Evolutionary conservation across 2,888 invertebrate species (phyloP), one percentile per base, ranked within the genome.

Genomic region (Agriotes lineatus): DNA sequence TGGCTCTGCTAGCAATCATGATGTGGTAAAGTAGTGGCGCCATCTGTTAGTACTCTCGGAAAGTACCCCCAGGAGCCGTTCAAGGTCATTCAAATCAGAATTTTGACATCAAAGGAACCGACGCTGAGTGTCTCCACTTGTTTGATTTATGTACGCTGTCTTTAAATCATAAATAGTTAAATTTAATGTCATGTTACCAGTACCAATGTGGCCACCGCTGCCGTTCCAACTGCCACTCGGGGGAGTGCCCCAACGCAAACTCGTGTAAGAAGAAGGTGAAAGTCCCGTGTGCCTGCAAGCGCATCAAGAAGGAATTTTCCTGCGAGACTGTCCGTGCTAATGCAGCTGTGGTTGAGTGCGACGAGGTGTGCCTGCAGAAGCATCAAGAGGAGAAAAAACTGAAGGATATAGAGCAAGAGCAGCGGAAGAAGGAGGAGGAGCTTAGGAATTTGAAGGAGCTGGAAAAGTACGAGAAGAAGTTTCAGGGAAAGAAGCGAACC

Each of bases 131-230:
- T n/a, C n/a, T n/a, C n/a, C n/a, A n/a, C n/a, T n/a, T n/a, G n/a
- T n/a, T n/a, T n/a, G n/a, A n/a, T n/a, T n/a, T n/a, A n/a, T n/a
- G n/a, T n/a, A n/a, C n/a, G n/a, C n/a, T n/a, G n/a, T n/a, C n/a
- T n/a, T n/a, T n/a, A n/a, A n/a, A n/a, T n/a, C n/a, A n/a, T n/a
- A n/a, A n/a, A n/a, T n/a, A n/a, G n/a, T n/a, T n/a, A n/a, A n/a
- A n/a, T n/a, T n/a, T n/a, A n/a, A n/a, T n/a, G n/a, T n/a, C n/a
- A n/a, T n/a, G n/a, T n/a, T n/a, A n/a, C 44, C 80, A 95, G 91
- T 90, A 93, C 80, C 82, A 89, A 5, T 97, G 97, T 84, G 94
- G 94, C 0, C 97, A 97, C 84, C 90, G 93, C 5, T 96, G 95
- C 80, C 85, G 87, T 33, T 85, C 89, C 6, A 86, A 87, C 42